Conservation (phyloP, 2,113 vertebrate species). For the Ceyx melanurus region DNA sequence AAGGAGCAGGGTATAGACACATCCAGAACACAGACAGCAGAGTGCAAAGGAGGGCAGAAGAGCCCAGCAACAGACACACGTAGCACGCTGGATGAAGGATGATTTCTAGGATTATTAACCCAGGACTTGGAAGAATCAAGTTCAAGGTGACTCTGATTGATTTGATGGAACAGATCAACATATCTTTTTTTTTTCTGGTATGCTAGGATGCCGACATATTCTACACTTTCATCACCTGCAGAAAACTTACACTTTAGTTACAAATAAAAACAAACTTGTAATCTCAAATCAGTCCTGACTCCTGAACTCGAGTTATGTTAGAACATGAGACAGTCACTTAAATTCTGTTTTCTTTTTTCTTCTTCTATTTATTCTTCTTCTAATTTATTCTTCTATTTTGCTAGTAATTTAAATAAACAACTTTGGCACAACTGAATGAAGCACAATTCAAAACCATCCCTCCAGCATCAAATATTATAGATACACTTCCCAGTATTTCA, state of each 20-base stretch:
- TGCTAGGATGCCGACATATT: not conserved
- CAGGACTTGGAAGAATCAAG: not conserved
- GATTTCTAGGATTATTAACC: not conserved
- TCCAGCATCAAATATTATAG: not conserved
- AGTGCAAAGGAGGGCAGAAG: not conserved
- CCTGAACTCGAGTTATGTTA: not conserved
- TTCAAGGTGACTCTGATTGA: not conserved
- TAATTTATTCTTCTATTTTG: not conserved
- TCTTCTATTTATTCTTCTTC: too few relatives aligned
- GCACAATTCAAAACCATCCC: not conserved
- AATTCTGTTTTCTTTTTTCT: not conserved
- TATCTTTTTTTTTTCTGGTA: not conserved
- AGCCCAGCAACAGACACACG: accelerated
- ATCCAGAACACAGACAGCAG: not conserved
- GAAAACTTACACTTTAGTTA: not conserved
- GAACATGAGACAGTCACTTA: not conserved
- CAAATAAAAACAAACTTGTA: not conserved
- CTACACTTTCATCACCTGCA: not conserved
- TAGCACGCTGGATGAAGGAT: accelerated
- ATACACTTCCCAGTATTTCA: not conserved
- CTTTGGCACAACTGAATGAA: not conserved
- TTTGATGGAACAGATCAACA: not conserved
- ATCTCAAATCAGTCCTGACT: not conserved
- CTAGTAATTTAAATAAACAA: conserved; percentile 12
- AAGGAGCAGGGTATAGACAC: not conserved